Percentiles rank a stretch among this genome's conserved stretches.
Conservation (phyloP, 2,113 vertebrate species). For the Cettia cetti region DNA sequence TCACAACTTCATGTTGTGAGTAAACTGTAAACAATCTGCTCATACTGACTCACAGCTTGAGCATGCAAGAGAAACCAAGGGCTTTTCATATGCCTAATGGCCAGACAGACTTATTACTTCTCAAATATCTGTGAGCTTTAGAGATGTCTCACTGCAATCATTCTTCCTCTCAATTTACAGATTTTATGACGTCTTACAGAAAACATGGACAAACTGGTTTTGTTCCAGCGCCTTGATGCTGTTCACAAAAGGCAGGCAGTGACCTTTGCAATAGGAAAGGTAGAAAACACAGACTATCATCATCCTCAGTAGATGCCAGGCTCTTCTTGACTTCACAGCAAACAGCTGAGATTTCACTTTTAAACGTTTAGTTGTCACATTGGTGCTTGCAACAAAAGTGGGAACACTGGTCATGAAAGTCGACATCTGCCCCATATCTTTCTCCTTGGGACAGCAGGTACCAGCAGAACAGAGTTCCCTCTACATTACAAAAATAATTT, state of each 20-base stretch:
- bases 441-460: background rate
- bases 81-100: background rate
- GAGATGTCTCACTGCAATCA: background rate
- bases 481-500: background rate
- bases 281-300: background rate
- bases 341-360: background rate
- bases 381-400: background rate
- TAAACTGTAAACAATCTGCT: conserved; percentile 42
- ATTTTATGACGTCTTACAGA: background rate
- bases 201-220: background rate
- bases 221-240: background rate
- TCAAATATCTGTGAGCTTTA: background rate
- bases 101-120: background rate
- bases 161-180: background rate
- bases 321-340: background rate
- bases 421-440: fast-evolving
- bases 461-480: background rate
- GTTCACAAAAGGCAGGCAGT: background rate
- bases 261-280: background rate
- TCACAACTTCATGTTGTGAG: conserved; percentile 13
- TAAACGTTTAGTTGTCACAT: background rate
- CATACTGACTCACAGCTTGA: conserved; percentile 25
- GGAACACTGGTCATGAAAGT: background rate
- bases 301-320: background rate
- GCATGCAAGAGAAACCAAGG: background rate